Evolutionary conservation across 2,888 invertebrate species (phyloP).

Genomic region (Epirrhoe tristata): DNA sequence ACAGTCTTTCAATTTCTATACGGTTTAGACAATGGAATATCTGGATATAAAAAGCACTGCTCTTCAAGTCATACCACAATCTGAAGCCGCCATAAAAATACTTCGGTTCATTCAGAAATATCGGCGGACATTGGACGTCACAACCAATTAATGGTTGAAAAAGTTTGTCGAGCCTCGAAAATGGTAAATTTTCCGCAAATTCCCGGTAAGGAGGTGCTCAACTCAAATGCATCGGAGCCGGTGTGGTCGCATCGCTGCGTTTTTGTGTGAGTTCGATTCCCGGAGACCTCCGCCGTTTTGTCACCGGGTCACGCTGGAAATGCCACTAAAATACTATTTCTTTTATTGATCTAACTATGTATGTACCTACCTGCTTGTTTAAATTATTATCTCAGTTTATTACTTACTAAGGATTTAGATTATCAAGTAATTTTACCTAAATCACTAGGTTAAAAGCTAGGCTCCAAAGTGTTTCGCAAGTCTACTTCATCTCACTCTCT

Average conservation of each 20-base stretch:
- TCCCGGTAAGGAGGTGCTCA: constrained; percentile 45
- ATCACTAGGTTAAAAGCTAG: too few species aligned
- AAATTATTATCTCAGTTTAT: background rate
- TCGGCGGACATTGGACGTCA: constrained; percentile 32
- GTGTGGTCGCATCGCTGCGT: constrained; percentile 46
- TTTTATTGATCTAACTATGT: background rate
- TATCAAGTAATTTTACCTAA: too few species aligned
- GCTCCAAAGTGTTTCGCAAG: too few species aligned
- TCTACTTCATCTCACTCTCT: too few species aligned
- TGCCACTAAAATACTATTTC: background rate
- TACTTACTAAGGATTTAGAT: too few species aligned
- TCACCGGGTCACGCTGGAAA: constrained; percentile 29
- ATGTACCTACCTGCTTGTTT: background rate
- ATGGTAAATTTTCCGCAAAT: constrained; percentile 51
- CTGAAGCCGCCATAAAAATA: constrained; percentile 9
- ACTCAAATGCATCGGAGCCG: constrained; percentile 43
- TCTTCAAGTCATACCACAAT: constrained; percentile 1
- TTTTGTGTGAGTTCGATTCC: constrained; percentile 50
- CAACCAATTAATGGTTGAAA: constrained; percentile 36
- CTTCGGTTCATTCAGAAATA: constrained; percentile 41
- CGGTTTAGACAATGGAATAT: background rate
- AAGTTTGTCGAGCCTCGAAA: constrained; percentile 36
- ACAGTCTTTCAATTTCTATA: background rate
- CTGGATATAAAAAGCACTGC: background rate
- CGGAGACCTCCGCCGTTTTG: constrained; percentile 48